Evolutionary conservation across 2,113 vertebrate species (phyloP).

Genomic region (Gadus macrocephalus): DNA sequence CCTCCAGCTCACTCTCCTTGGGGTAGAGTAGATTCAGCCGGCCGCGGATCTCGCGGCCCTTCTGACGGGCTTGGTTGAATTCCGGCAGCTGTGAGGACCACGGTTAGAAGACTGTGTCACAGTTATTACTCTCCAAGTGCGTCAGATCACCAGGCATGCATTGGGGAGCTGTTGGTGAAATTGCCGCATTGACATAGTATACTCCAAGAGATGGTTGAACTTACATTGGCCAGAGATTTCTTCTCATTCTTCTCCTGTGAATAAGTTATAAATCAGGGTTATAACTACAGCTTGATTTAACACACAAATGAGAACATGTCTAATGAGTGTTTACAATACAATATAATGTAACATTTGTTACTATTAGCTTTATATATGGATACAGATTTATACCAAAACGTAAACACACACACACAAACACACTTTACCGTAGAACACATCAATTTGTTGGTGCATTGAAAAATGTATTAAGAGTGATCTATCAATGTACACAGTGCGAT

Average conservation of each 20-base stretch:
- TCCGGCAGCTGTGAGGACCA: slow-evolving; percentile 66
- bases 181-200: no score
- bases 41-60: slow-evolving; percentile 73
- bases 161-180: no score
- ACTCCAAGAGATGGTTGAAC: slow-evolving; percentile 25
- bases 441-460: not conserved
- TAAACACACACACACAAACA: no score
- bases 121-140: no score
- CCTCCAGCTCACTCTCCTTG: slow-evolving; percentile 68
- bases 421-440: no score
- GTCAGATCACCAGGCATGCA: no score
- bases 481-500: not conserved
- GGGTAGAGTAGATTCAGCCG: slow-evolving; percentile 66
- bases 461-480: not conserved
- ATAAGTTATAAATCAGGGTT: slow-evolving; percentile 11
- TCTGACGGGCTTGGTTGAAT: slow-evolving; percentile 60
- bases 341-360: no score
- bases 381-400: no score
- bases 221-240: slow-evolving; percentile 61
- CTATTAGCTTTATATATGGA: no score
- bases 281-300: not conserved
- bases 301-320: not conserved
- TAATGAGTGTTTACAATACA: no score
- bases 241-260: slow-evolving; percentile 64
- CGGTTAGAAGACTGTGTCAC: no score